These are phyloP conservation scores for Oreochromis niloticus DNA, from an alignment of 2,113 vertebrate species.

Conservation along the genomic window DNA sequence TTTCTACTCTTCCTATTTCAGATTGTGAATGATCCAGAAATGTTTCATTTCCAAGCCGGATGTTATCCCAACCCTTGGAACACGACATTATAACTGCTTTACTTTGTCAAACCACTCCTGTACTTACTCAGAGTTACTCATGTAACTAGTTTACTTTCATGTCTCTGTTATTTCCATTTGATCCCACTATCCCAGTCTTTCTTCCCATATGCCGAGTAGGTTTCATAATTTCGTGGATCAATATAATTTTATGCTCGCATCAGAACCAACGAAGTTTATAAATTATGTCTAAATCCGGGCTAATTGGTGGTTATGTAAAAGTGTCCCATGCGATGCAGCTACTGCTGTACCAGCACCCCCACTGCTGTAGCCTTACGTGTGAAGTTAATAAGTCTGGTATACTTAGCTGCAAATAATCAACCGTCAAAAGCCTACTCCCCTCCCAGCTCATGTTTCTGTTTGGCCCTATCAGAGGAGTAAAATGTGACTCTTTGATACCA, in stretches of 20 bases:
- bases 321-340: background rate
- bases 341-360: background rate
- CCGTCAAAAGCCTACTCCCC: background rate
- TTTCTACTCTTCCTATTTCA: background rate
- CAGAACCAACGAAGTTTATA: background rate
- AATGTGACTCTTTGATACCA: background rate
- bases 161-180: background rate
- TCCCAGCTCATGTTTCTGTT: background rate
- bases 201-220: background rate
- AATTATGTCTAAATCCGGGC: background rate
- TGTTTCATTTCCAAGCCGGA: background rate
- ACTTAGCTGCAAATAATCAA: background rate
- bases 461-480: background rate
- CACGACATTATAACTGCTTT: background rate
- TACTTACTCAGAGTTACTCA: background rate
- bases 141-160: background rate
- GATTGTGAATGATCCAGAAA: background rate
- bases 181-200: background rate
- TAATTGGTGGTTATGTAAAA: conserved; percentile 9
- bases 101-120: background rate
- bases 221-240: background rate
- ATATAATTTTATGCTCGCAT: background rate
- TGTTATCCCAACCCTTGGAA: background rate
- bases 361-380: background rate
- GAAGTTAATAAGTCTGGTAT: background rate